phyloP scores from a whole-genome alignment of 2,113 vertebrate species.

The Neogale vison region DNA sequence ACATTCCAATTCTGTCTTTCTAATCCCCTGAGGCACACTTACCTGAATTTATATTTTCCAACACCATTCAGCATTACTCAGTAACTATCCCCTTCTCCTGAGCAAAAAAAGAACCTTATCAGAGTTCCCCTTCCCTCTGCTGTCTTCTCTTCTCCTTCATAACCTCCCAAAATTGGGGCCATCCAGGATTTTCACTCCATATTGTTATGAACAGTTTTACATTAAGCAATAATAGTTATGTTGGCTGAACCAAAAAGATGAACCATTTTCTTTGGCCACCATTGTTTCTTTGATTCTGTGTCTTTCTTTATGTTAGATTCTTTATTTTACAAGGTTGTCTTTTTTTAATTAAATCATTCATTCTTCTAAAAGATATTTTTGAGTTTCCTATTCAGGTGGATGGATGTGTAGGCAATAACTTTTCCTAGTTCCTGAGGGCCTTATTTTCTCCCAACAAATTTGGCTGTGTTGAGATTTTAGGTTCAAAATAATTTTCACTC shows the following conservation, averaged over 20 bases:
- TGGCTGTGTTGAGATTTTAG: neutral
- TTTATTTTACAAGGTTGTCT: neutral
- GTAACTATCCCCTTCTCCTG: neutral
- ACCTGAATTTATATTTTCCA: neutral
- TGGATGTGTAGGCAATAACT: neutral
- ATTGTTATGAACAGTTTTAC: neutral
- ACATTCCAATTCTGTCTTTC: neutral
- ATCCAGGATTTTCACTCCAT: neutral
- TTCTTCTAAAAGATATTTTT: neutral
- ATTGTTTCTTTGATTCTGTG: neutral
- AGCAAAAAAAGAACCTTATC: neutral
- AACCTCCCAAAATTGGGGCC: neutral
- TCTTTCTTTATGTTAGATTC: neutral
- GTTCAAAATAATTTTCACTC: conserved; percentile 6
- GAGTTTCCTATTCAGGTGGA: neutral
- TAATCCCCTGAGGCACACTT: neutral
- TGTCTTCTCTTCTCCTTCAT: neutral
- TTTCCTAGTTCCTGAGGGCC: neutral
- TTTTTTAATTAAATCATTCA: neutral
- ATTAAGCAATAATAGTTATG: neutral
- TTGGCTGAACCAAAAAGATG: neutral
- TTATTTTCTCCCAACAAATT: neutral
- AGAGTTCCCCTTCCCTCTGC: neutral
- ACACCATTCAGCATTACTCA: neutral
- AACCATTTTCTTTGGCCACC: neutral